A percentile compares a stretch with the other conserved stretches of the same genome.
phyloP scores from a whole-genome alignment of 2,888 invertebrate genomes.

The Criorhina ranunculi region DNA sequence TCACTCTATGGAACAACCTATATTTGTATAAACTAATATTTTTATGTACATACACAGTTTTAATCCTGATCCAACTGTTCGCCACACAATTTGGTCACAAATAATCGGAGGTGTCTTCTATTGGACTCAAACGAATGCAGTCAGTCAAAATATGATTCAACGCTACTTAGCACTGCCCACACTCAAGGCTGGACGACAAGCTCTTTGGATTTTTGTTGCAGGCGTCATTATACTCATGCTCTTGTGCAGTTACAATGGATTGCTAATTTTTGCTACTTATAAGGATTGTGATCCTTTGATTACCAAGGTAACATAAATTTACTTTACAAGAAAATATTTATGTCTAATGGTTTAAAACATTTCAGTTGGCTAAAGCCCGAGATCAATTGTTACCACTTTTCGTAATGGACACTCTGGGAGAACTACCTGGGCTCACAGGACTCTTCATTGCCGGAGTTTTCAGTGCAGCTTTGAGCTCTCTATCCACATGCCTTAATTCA shows the following conservation, averaged over 20 bases:
- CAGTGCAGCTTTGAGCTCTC: constrained; percentile 93
- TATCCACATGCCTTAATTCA: constrained; percentile 91
- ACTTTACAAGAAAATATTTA: neutral
- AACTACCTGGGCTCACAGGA: constrained; percentile 92
- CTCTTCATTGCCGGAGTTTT: constrained; percentile 95
- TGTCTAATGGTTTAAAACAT: constrained; percentile 35
- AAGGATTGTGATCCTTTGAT: constrained; percentile 88
- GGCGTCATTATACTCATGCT: constrained; percentile 86
- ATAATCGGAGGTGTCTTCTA: constrained; percentile 91
- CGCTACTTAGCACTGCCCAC: constrained; percentile 91
- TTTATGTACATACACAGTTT: constrained; percentile 86
- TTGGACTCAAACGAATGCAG: constrained; percentile 91
- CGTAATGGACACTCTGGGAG: constrained; percentile 92
- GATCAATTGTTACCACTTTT: constrained; percentile 93
- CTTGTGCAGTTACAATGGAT: constrained; percentile 87
- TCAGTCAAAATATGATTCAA: constrained; percentile 95
- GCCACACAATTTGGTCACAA: constrained; percentile 93
- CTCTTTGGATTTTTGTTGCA: constrained; percentile 86
- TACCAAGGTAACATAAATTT: constrained; percentile 84
- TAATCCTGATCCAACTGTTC: constrained; percentile 90
- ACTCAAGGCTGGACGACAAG: constrained; percentile 86
- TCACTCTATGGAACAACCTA: too few relatives aligned
- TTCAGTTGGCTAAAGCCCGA: constrained; percentile 88
- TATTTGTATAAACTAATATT: neutral
- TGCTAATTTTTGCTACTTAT: constrained; percentile 88